Evolutionary conservation across 2,888 invertebrate genomes (phyloP).

Genomic region (Elmis aenea): DNA sequence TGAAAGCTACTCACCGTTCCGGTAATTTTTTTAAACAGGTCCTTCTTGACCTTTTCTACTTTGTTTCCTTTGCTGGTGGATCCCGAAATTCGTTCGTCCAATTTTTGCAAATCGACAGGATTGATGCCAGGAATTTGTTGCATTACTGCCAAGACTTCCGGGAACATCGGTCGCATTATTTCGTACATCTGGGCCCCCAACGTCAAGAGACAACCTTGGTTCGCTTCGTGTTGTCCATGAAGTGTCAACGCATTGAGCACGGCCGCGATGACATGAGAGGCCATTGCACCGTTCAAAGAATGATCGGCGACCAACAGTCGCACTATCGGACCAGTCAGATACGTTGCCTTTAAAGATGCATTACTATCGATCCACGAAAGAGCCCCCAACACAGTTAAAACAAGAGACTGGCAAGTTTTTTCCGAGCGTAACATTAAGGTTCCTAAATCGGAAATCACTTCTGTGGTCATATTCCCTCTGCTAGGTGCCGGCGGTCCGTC

Average conservation of each 20-base stretch:
- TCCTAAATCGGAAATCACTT: conserved; percentile 79
- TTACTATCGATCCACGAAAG: conserved; percentile 85
- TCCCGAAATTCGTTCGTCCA: conserved; percentile 76
- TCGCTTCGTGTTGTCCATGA: conserved; percentile 87
- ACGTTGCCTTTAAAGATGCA: conserved; percentile 74
- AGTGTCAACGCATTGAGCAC: conserved; percentile 68
- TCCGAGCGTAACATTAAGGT: conserved; percentile 64
- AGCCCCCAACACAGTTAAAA: conserved; percentile 60
- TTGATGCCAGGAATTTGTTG: conserved; percentile 80
- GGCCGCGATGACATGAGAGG: conserved; percentile 69
- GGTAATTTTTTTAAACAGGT: conserved; percentile 85
- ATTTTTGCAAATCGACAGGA: conserved; percentile 72
- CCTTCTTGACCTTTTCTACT: conserved; percentile 85
- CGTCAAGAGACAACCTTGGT: conserved; percentile 74
- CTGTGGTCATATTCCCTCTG: conserved; percentile 53
- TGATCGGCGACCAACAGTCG: conserved; percentile 60
- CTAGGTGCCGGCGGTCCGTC: conserved; percentile 57
- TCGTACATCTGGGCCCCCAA: conserved; percentile 85
- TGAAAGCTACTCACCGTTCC: conserved; percentile 55
- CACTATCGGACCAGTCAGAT: conserved; percentile 66
- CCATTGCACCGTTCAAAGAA: conserved; percentile 61
- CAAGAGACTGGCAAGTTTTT: conserved; percentile 59
- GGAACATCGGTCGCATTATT: conserved; percentile 69
- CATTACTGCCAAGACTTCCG: conserved; percentile 62
- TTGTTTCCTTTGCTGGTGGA: conserved; percentile 67